A percentile compares a stretch with the other conserved stretches of the same genome.
Conservation (phyloP, 2,113 vertebrate genomes). For the Argyrosomus japonicus region DNA sequence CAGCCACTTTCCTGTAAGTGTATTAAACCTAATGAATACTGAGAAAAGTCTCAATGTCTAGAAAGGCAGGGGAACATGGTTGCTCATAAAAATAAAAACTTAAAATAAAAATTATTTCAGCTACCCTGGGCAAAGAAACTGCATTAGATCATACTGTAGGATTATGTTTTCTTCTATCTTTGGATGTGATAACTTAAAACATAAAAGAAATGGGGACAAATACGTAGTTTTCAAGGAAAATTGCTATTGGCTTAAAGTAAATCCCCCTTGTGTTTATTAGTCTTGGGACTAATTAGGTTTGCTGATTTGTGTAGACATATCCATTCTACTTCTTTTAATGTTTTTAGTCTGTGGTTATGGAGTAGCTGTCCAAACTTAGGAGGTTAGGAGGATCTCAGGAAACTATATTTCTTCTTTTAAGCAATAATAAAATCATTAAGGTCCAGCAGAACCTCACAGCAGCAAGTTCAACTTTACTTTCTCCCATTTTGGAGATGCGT, state of each 20-base stretch:
- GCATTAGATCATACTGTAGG: constrained; percentile 33
- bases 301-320: constrained; percentile 14
- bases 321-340: constrained; percentile 25
- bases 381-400: constrained; percentile 25
- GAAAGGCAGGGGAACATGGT: constrained; percentile 28
- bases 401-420: constrained; percentile 34
- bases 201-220: neutral
- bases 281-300: constrained; percentile 34
- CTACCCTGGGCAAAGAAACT: constrained; percentile 24
- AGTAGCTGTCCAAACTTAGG: constrained; percentile 11
- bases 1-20: constrained; percentile 61
- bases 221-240: neutral
- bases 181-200: constrained; percentile 34
- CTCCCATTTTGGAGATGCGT: neutral
- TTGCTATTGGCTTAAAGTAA: neutral
- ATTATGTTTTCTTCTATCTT: constrained; percentile 35
- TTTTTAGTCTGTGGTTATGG: neutral
- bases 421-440: constrained; percentile 28
- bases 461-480: neutral
- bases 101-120: constrained; percentile 43
- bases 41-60: constrained; percentile 29
- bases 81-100: constrained; percentile 55
- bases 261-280: neutral
- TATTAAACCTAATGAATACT: constrained; percentile 59
- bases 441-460: neutral